These are phyloP conservation scores for Rhabdornis inornatus DNA, from an alignment of 2,113 vertebrate genomes.

Conservation along the genomic window DNA sequence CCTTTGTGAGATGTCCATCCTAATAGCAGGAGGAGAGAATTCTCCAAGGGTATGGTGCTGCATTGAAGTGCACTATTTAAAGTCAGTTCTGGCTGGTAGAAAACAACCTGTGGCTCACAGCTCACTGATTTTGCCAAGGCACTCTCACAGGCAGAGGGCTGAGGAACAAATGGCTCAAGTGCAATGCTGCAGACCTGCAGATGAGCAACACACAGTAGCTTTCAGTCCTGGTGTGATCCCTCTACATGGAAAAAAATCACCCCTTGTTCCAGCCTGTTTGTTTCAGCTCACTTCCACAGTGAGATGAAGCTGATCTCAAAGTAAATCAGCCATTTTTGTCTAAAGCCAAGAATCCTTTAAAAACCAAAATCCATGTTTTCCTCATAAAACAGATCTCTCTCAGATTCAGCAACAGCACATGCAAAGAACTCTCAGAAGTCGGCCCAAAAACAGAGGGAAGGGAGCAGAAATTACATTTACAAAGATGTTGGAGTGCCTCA, in stretches of 20 bases:
- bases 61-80: not conserved
- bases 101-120: not conserved
- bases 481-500: not conserved
- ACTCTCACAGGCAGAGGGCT: not conserved
- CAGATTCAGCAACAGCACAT: not conserved
- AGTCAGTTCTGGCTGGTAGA: not conserved
- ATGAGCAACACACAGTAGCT: not conserved
- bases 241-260: not conserved
- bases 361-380: not conserved
- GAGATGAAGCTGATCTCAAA: not conserved
- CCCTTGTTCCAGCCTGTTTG: not conserved
- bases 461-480: conserved; percentile 22
- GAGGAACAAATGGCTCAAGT: not conserved
- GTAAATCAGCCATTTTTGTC: not conserved
- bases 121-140: not conserved
- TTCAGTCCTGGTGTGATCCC: not conserved
- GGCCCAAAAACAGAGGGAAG: not conserved
- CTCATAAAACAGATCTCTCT: not conserved
- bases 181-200: not conserved
- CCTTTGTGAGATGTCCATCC: not conserved
- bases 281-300: not conserved
- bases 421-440: not conserved
- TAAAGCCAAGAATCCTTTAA: not conserved
- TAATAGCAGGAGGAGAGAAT: not conserved
- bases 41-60: not conserved